These are phyloP conservation scores for Corythornis vintsioides DNA, from an alignment of 2,113 vertebrate genomes.

Conservation along the genomic window DNA sequence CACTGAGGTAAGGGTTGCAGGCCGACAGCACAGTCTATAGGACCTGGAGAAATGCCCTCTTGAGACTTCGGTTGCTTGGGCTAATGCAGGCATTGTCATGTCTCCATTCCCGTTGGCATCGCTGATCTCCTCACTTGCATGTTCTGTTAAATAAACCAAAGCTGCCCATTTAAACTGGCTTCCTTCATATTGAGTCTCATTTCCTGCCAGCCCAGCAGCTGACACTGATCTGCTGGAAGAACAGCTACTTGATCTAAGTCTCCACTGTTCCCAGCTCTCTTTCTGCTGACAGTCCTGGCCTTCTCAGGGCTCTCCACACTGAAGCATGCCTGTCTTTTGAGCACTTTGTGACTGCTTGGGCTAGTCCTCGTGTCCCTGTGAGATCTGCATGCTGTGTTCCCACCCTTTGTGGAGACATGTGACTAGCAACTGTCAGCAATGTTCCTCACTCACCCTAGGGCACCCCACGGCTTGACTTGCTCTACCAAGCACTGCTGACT, in stretches of 20 bases:
- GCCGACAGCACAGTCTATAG: background rate
- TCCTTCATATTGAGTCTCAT: background rate
- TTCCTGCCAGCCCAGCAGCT: background rate
- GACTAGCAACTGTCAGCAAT: background rate
- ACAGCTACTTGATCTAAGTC: background rate
- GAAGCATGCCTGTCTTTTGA: background rate
- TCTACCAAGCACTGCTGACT: background rate
- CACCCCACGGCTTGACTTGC: background rate
- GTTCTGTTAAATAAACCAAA: background rate
- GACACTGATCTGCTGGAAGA: background rate
- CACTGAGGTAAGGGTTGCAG: conserved; percentile 85
- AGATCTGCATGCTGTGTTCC: background rate
- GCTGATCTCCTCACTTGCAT: background rate
- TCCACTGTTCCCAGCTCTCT: background rate
- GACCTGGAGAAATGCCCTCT: background rate
- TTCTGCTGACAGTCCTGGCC: background rate
- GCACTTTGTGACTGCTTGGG: background rate
- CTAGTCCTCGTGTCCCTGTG: background rate
- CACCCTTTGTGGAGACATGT: background rate
- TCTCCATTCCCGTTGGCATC: background rate
- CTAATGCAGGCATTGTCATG: background rate
- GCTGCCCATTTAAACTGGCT: background rate
- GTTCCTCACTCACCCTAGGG: background rate
- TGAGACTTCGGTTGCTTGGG: background rate
- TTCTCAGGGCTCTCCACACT: background rate